Base-by-base conservation (phyloP, 2,113 vertebrate genomes). In the Ginglymostoma cirratum region DNA sequence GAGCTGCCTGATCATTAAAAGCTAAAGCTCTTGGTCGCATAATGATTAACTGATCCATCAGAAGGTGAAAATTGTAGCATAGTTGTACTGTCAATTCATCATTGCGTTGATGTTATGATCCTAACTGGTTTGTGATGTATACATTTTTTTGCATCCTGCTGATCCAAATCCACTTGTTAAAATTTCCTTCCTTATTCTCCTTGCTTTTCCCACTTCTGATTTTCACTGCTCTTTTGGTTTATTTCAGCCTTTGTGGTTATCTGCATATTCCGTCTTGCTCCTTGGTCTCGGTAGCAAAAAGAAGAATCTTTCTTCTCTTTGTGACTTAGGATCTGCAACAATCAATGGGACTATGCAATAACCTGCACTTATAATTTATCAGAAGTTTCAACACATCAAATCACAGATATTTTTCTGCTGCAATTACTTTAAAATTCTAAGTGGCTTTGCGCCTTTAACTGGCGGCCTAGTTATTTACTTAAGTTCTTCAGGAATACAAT, bases 401-500 rank as follows among this genome's bases (percentile, higher is more conserved):
- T 45, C 6, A 83, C 21, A 83, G 80, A 83, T 93, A 93, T 17
- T 90, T 65, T n/a, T 61, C 48, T 85, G 48, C 30, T 14, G 61
- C 34, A 17, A 92, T 92, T 92, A 92, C 61, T 65, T 65, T 65
- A 34, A 76, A 52, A 95, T 95, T 52, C 94, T 19, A 95, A 95
- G 69, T 95, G 67, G 67, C 94, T 48, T 72, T 95, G 27, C 24
- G 67, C 8, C 30, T 95, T 72, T 95, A 95, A 95, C 52, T 95
- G 15, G 67, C 69, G 52, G 38, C 69, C 67, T 42, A 70, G 69
- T 72, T 95, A 95, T 95, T 72, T 72, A 72, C 69, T 95, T 72
- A 94, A 94, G 66, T 69, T 94, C 92, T 94, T 94, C 30, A 52
- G 38, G 92, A 94, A 69, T 69, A 95, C 61, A 95, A 72, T 95